Conservation (phyloP, 64 coral and sea anemone genomes). For the Montipora cactus region DNA sequence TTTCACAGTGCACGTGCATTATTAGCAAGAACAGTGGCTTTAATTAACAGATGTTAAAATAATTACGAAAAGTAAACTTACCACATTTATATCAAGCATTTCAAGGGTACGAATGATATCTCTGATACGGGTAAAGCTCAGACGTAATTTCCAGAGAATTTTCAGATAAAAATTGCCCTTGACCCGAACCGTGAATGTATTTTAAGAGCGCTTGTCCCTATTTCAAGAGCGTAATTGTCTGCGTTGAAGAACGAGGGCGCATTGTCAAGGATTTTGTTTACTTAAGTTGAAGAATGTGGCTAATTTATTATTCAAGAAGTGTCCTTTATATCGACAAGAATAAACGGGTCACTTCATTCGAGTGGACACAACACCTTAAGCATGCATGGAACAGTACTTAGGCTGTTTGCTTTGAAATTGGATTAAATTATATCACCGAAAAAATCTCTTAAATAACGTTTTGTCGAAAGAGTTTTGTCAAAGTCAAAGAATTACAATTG, state of each 20-base stretch:
- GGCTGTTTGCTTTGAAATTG: neutral
- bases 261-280: constrained; percentile 63
- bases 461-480: too few species aligned
- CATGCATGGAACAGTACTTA: neutral
- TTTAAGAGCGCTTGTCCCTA: neutral
- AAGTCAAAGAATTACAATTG: neutral
- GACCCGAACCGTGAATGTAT: neutral
- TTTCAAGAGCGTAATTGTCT: neutral
- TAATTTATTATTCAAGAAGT: constrained; percentile 51
- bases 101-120: neutral
- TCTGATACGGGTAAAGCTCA: neutral
- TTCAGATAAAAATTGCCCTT: neutral
- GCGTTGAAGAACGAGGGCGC: neutral
- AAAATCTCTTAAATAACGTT: neutral
- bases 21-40: constrained; percentile 44
- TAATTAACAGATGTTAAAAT: constrained; percentile 90
- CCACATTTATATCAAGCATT: constrained; percentile 18
- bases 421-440: constrained; percentile 2
- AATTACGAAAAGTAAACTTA: constrained; percentile 74
- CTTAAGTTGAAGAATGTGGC: constrained; percentile 53
- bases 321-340: constrained; percentile 50
- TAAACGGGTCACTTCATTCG: constrained; percentile 16
- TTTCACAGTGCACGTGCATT: constrained; percentile 61
- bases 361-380: constrained; percentile 9
- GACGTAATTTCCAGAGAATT: neutral